Conservation (phyloP, 2,888 invertebrate species). For the Falcaria lacertinaria region DNA sequence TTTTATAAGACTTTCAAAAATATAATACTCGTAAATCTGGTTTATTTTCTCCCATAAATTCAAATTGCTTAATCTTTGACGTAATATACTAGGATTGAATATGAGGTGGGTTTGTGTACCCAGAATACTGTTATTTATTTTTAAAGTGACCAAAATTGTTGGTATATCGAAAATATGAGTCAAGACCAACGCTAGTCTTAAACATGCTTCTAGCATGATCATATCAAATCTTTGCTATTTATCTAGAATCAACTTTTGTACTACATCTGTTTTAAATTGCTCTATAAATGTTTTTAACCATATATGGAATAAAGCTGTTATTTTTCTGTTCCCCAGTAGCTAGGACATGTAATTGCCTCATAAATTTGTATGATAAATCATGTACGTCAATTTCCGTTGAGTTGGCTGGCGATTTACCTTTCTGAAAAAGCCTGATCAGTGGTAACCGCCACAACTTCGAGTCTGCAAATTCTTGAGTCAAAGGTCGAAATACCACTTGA, state of each 20-base stretch:
- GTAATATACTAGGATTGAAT: conserved; percentile 18
- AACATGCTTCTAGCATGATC: conserved; percentile 14
- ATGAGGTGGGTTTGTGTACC: conserved; percentile 28
- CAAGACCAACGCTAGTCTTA: conserved; percentile 12
- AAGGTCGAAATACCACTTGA: conserved; percentile 31
- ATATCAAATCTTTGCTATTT: conserved; percentile 10
- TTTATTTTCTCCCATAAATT: conserved; percentile 16
- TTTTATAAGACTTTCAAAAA: neutral
- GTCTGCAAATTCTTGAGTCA: conserved; percentile 34
- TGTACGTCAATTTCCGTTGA: conserved; percentile 41
- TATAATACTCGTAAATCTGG: conserved; percentile 7
- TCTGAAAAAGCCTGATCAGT: conserved; percentile 28
- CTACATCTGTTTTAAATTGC: conserved; percentile 21
- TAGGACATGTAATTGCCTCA: conserved; percentile 7
- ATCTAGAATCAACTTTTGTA: conserved; percentile 22
- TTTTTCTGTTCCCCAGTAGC: conserved; percentile 8
- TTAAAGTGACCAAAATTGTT: conserved; percentile 23
- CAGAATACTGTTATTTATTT: conserved; percentile 16
- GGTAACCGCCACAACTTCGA: conserved; percentile 31
- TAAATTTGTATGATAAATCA: conserved; percentile 28
- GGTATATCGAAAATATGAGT: conserved; percentile 23
- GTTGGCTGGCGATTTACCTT: conserved; percentile 26
- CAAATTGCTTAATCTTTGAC: conserved; percentile 18
- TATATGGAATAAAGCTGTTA: neutral
- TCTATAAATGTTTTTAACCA: conserved; percentile 13